These are phyloP conservation scores for Trinorchestia longiramus DNA, from an alignment of 1,140 invertebrate genomes.

Conservation along the genomic window DNA sequence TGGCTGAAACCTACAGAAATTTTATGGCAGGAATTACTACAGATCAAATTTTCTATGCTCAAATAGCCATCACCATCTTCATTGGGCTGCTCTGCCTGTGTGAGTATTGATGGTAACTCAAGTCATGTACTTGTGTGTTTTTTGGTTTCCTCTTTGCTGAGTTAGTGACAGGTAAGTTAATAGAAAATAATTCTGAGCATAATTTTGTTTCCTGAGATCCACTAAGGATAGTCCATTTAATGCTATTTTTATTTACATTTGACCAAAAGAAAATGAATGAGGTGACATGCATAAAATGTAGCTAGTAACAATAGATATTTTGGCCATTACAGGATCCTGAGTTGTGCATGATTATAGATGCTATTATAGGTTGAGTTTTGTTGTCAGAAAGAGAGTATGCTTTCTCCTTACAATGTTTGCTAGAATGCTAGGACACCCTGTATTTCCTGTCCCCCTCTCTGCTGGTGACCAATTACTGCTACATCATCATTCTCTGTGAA, in stretches of 20 bases:
- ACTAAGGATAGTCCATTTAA: neutral
- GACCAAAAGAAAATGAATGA: neutral
- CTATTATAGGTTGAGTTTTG: no score
- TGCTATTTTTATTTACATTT: neutral
- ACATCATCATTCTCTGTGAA: no score
- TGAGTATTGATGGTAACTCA: neutral
- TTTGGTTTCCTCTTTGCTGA: neutral
- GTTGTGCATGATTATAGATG: no score
- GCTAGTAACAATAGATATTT: no score
- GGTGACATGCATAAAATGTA: neutral
- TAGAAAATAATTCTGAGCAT: neutral
- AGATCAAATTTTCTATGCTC: slow-evolving; percentile 37
- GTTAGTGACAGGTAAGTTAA: neutral
- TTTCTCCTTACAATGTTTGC: no score
- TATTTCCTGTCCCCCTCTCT: no score
- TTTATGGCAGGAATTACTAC: neutral
- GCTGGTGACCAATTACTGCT: no score
- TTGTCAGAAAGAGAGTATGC: no score
- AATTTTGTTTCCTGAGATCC: neutral
- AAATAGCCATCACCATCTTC: slow-evolving; percentile 10
- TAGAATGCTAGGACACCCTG: no score
- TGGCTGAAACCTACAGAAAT: slow-evolving; percentile 27
- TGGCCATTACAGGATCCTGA: no score
- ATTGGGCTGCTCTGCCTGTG: slow-evolving; percentile 14
- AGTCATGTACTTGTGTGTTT: neutral